Evolutionary conservation across 2,113 vertebrate genomes (phyloP), one percentile per base, ranked within the genome.

Genomic region (Alces alces): DNA sequence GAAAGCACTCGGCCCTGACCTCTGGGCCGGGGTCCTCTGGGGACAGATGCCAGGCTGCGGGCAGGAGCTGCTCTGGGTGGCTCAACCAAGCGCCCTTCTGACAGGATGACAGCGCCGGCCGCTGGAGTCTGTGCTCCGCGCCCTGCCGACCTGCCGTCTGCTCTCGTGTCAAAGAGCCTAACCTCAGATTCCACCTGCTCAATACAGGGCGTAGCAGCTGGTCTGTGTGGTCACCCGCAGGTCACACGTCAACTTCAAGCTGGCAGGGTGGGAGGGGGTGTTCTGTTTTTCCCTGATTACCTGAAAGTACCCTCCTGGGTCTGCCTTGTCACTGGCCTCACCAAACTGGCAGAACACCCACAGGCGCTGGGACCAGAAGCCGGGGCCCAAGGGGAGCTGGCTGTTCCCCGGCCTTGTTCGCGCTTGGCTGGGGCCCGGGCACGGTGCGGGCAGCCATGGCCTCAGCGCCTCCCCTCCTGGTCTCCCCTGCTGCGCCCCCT

Each of bases 401-500:
- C 23, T 7, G 16, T n/a, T 15, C 21, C 33, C 25, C 25, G 4
- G 6, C 61, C 47, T 12, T 4, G 10, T 28, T 3, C 0, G 6
- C 39, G 33, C 43, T 12, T 5, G 8, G 86, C 58, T 10, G 39
- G 82, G 30, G 23, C 47, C 47, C 0, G 1, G 61, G 78, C 57
- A 33, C 3, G 0, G 10, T 16, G 17, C 0, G 1, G 45, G 64
- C 27, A 79, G 76, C 47, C 2, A 5, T n/a, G 50, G 79, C 79
- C 79, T 33, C 30, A 52, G 45, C 45, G 30, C 28, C 25, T 45
- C 39, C 50, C 30, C 47, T 82, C 50, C 30, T 82, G 50, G 23
- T 8, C 39, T 15, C 43, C 23, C 39, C 4, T 0, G 5, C 50
- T 0, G 0, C 0, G 0, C 43, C 7, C 13, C 1, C 6, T 10